Conservation (phyloP, 2,797 vertebrate genomes). For the Eutrigla gurnardus region DNA sequence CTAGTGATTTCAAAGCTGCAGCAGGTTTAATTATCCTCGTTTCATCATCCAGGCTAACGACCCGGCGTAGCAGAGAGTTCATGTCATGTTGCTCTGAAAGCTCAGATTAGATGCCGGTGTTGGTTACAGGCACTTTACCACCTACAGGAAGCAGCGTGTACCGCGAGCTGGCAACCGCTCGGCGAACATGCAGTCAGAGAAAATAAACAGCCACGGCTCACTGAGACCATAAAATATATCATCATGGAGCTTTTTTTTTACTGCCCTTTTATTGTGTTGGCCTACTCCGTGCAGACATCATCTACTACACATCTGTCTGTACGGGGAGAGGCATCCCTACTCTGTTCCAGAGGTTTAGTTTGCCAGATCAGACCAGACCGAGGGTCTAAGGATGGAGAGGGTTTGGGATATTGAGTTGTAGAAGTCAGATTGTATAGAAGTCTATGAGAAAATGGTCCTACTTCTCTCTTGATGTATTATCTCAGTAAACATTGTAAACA, state of each 20-base stretch:
- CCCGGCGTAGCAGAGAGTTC: not conserved
- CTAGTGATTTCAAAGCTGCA: conserved; percentile 12
- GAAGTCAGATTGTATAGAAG: too few species aligned
- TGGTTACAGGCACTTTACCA: not conserved
- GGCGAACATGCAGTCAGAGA: not conserved
- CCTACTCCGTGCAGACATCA: not conserved
- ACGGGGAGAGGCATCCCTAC: not conserved
- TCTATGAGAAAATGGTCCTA: too few species aligned
- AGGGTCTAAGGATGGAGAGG: not conserved
- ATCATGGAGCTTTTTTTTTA: not conserved
- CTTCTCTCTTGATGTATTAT: too few species aligned
- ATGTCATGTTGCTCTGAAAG: not conserved
- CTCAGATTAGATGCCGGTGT: conserved; percentile 7
- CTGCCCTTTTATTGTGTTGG: not conserved
- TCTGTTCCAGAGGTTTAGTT: not conserved
- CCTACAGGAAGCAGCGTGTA: not conserved
- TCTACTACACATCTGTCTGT: not conserved
- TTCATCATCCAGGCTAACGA: not conserved
- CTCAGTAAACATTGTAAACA: too few species aligned
- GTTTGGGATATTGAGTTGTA: not conserved
- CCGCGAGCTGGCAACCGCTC: not conserved
- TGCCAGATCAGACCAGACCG: not conserved
- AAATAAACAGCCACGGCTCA: not conserved
- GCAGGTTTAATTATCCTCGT: not conserved
- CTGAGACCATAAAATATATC: not conserved